Evolutionary conservation across 2,888 invertebrate species (phyloP).

Genomic region (Microplitis deprimator): DNA sequence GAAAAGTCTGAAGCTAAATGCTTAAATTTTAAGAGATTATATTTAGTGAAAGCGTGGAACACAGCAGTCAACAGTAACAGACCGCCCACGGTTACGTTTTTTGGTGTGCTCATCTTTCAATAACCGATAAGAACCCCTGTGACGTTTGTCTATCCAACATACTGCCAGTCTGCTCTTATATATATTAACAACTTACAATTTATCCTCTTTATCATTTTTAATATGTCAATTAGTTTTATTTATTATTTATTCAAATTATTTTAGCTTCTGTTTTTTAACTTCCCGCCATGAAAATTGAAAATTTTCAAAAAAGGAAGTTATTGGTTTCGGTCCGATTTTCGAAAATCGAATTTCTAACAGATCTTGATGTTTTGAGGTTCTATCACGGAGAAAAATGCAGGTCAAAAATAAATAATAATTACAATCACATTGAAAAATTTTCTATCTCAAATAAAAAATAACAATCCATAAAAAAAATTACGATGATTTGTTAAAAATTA

Average conservation of each 20-base stretch:
- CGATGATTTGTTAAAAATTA: too few species aligned
- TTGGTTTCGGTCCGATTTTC: background rate
- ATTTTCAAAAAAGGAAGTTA: background rate
- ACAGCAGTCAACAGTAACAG: slow-evolving; percentile 19
- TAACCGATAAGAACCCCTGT: slow-evolving; percentile 17
- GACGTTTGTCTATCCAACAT: slow-evolving; percentile 16
- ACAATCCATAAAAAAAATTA: too few species aligned
- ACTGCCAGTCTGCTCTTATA: background rate
- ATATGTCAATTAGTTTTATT: background rate
- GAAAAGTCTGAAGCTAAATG: slow-evolving; percentile 28
- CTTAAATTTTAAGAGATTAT: slow-evolving; percentile 40
- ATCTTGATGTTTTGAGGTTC: too few species aligned
- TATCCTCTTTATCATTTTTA: background rate
- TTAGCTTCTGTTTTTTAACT: background rate
- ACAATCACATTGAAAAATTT: too few species aligned
- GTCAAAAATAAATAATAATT: too few species aligned
- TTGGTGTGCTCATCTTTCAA: slow-evolving; percentile 15
- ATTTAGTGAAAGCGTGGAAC: slow-evolving; percentile 62
- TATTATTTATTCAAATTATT: background rate
- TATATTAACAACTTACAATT: slow-evolving; percentile 8
- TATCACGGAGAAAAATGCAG: too few species aligned
- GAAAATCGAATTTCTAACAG: background rate
- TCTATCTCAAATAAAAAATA: too few species aligned
- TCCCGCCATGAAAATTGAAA: background rate
- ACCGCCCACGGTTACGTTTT: slow-evolving; percentile 25